Base-by-base conservation (phyloP, 2,113 vertebrate species). In the Tapirus terrestris region DNA sequence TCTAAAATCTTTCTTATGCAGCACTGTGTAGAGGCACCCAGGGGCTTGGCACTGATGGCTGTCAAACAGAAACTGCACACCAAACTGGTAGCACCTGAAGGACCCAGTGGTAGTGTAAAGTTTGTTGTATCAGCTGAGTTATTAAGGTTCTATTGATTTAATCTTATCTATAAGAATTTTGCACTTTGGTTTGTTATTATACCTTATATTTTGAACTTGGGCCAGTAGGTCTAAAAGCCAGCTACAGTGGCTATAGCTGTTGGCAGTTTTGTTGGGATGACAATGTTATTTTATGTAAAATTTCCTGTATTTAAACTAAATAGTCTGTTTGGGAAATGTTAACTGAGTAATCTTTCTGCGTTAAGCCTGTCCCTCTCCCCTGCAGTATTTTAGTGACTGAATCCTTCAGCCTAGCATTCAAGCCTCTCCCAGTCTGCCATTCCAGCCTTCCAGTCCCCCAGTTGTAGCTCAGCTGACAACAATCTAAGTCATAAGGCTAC, bases 191-290 rank as follows among this genome's bases (percentile, higher is more conserved):
- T 82, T 96, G 58, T 56, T 89, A 36, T 65, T 48, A 2, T 23
- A 48, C 14, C 31, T 94, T 84, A 17, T 76, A n/a, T 82, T 75
- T 72, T 96, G 79, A 96, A 85, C 43, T 89, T 92, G 87, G 75
- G 18, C 27, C 17, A 56, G 0, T 58, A 43, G 80, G 31, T 65
- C 18, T 23, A n/a, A 77, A 72, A 81, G 31, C 53, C 68, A 63
- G 25, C 63, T 73, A 1, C 23, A 33, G 67, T 88, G 48, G 36
- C 51, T 79, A 8, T 23, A 89, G 79, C 43, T 65, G 3, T 85
- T 68, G 75, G 36, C 81, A 92, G 45, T 97, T 95, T 84, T 91
- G 18, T 90, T 89, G 39, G 29, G 48, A 61, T 73, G 61, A 45
- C 61, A 58, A 3, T 92, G 21, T 73, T 91, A 84, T 75, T 82